Base-by-base conservation (phyloP, 37 sponge, comb jelly and placozoan genomes). In the Axinella damicornis region DNA sequence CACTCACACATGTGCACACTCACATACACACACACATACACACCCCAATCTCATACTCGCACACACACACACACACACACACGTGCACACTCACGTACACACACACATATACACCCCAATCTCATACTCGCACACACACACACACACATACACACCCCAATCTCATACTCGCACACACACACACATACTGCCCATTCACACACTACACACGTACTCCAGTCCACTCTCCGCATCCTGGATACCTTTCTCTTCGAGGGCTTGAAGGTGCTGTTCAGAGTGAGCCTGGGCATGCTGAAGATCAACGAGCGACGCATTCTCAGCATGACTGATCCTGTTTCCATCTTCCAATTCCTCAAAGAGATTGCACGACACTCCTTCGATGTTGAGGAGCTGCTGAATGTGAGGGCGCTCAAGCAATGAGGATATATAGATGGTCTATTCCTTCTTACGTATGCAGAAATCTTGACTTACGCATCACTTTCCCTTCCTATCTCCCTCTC, bases 341-440 rank as follows among this genome's bases (percentile, higher is more conserved):
- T 92, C 58, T 87, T 92, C 54, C 92, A 92, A 67, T 84, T 60
- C 65, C 56, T 87, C 61, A 92, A 92, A 33, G 78, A 74, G 31
- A 32, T 92, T 46, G 68, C 85, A 19, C 83, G 73, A n/a, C 88
- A 92, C 54, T 61, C 64, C 18, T 92, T 84, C 72, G 77, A 92
- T 66, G 66, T 92, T 61, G 88, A 92, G 13, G 75, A 59, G 2
- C 79, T 92, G 34, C 79, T 83, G 41, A 61, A 67, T 18, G 92
- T 92, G 20, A 60, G 83, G 32, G 15, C 24, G 69, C 11, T 67
- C 24, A 34, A 52, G 6, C 46, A 46, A 9, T 9, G 4, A 9
- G 9, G 9, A n/a, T 74, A 46, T 6, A 2, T 9, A 11, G 59
- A 61, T 76, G 38, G 79, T 78, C 46, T 52, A 56, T 15, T 56